Evolutionary conservation across 2,888 invertebrate species (phyloP).

Genomic region (Allygus modestus): DNA sequence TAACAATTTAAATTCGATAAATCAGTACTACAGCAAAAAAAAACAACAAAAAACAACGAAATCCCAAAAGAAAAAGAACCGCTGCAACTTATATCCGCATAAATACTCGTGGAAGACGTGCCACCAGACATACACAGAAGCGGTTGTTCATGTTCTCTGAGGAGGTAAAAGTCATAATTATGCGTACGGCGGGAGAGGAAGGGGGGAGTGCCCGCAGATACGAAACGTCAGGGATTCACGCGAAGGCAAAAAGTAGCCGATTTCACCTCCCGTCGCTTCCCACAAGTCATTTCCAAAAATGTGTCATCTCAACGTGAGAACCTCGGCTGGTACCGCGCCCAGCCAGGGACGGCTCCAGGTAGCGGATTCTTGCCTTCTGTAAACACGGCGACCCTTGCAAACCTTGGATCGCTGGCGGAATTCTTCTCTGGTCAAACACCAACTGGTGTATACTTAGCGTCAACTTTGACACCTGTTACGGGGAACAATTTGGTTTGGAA

Average conservation of each 20-base stretch:
- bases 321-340: background rate
- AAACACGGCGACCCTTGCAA: constrained; percentile 4
- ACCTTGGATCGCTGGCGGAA: constrained; percentile 19
- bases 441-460: too few species aligned
- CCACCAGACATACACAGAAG: background rate
- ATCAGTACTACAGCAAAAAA: too few species aligned
- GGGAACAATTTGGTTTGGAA: too few species aligned
- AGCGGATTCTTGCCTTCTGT: constrained; percentile 21
- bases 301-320: constrained; percentile 51
- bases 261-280: constrained; percentile 53
- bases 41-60: too few species aligned
- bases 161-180: constrained; percentile 50
- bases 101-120: background rate
- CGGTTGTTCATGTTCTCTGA: constrained; percentile 25
- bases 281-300: constrained; percentile 53
- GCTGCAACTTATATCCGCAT: background rate
- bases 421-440: background rate
- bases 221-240: constrained; percentile 29
- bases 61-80: too few species aligned
- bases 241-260: constrained; percentile 48
- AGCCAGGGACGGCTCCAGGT: background rate
- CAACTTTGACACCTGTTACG: too few species aligned
- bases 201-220: constrained; percentile 4
- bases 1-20: too few species aligned
- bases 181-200: background rate